These are phyloP conservation scores for Caretta caretta DNA, from an alignment of 2,113 vertebrate species.

Conservation along the genomic window DNA sequence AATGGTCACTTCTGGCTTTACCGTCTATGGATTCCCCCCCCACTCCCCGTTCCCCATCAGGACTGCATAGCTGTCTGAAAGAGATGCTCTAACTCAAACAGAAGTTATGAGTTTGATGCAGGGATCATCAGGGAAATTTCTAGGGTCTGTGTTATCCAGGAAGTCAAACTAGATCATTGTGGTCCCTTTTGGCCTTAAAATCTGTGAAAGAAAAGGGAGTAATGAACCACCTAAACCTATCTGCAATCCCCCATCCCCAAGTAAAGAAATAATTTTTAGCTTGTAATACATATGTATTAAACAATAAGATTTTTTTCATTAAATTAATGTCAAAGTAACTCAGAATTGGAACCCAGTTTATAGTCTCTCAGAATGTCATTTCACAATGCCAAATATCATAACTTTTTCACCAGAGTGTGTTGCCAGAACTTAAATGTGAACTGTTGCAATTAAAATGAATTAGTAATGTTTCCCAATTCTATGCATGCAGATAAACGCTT, in stretches of 20 bases:
- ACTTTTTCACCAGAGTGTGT: neutral
- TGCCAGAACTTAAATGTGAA: neutral
- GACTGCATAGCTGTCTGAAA: neutral
- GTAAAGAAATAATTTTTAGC: neutral
- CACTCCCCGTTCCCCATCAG: neutral
- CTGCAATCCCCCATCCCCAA: neutral
- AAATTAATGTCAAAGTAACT: neutral
- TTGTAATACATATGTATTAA: neutral
- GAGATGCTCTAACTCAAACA: neutral
- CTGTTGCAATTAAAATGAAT: neutral
- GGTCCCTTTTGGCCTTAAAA: neutral
- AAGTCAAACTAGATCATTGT: neutral
- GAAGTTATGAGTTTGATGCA: neutral
- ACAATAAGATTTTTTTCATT: neutral
- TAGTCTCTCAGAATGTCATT: neutral
- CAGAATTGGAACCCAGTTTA: neutral
- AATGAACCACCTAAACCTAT: neutral
- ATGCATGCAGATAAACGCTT: neutral
- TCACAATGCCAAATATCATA: accelerated
- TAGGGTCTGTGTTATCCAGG: neutral
- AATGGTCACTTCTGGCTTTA: neutral
- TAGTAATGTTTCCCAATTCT: neutral
- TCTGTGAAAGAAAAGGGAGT: neutral
- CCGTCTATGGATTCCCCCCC: neutral
- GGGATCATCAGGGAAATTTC: neutral